Evolutionary conservation across 1,140 invertebrate genomes (phyloP).

Genomic region (Teleogryllus occipitalis): DNA sequence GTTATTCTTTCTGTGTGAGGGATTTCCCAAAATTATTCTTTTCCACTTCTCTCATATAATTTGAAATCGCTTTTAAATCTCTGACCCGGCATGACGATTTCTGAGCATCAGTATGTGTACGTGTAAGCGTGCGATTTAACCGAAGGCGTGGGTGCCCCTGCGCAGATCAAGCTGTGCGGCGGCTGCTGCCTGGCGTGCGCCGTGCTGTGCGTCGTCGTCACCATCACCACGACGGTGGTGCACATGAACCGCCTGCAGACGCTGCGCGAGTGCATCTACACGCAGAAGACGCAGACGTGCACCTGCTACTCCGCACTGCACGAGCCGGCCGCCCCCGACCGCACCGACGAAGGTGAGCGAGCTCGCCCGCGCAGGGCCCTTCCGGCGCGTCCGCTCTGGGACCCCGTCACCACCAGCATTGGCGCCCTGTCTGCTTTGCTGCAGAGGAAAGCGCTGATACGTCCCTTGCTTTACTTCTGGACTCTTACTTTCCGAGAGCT

Average conservation of each 20-base stretch:
- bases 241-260: constrained; percentile 87
- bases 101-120: not conserved
- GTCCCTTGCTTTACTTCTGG: too few relatives aligned
- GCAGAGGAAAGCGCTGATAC: too few relatives aligned
- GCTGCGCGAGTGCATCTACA: constrained; percentile 77
- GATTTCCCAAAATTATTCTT: too few relatives aligned
- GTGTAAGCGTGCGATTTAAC: not conserved
- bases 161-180: constrained; percentile 76
- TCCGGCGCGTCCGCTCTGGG: too few relatives aligned
- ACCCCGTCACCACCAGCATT: too few relatives aligned
- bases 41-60: too few relatives aligned
- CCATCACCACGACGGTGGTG: constrained; percentile 85
- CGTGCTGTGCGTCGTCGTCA: constrained; percentile 75
- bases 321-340: constrained; percentile 36
- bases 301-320: constrained; percentile 62
- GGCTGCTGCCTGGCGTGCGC: constrained; percentile 75
- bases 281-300: constrained; percentile 62
- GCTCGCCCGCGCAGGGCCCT: too few relatives aligned
- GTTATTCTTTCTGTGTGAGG: too few relatives aligned
- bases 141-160: constrained; percentile 19
- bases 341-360: not conserved
- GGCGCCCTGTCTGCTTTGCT: too few relatives aligned
- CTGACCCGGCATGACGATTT: too few relatives aligned
- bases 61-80: too few relatives aligned
- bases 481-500: too few relatives aligned